These are phyloP conservation scores for Mormyrus lacerda DNA, from an alignment of 2,113 vertebrate species.

Conservation along the genomic window DNA sequence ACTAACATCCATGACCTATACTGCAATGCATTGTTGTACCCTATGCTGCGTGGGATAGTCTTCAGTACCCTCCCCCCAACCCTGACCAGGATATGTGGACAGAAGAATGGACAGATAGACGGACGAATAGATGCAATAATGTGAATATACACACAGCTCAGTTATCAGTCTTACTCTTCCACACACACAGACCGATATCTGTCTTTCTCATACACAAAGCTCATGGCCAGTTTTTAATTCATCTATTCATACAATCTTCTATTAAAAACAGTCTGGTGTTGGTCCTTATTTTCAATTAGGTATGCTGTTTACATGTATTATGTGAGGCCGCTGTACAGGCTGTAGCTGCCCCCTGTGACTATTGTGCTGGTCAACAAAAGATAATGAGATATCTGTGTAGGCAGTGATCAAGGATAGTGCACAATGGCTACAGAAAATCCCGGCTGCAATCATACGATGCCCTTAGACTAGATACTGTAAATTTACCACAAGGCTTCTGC, in stretches of 20 bases:
- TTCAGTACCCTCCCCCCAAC: neutral
- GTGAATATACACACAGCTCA: neutral
- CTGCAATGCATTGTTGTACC: neutral
- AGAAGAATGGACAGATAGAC: neutral
- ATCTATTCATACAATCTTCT: slow-evolving; percentile 47
- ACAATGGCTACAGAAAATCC: slow-evolving; percentile 67
- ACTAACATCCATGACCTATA: neutral
- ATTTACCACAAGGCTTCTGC: slow-evolving; percentile 52
- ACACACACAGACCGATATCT: neutral
- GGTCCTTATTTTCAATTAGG: slow-evolving; percentile 75
- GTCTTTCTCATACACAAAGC: neutral
- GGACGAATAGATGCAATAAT: neutral
- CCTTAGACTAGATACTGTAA: slow-evolving; percentile 53
- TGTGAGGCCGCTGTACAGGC: slow-evolving; percentile 52
- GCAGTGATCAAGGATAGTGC: slow-evolving; percentile 64
- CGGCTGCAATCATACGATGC: slow-evolving; percentile 63
- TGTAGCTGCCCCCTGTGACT: slow-evolving; percentile 57
- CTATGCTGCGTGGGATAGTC: neutral
- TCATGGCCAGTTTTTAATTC: neutral
- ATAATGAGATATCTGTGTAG: slow-evolving; percentile 82
- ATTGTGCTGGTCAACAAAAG: slow-evolving; percentile 83
- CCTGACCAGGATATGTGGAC: neutral
- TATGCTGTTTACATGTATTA: slow-evolving; percentile 72
- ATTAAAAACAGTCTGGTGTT: slow-evolving; percentile 68
- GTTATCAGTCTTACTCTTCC: neutral